Conservation (phyloP, 2,113 vertebrate species). For the Gallinago undulata region DNA sequence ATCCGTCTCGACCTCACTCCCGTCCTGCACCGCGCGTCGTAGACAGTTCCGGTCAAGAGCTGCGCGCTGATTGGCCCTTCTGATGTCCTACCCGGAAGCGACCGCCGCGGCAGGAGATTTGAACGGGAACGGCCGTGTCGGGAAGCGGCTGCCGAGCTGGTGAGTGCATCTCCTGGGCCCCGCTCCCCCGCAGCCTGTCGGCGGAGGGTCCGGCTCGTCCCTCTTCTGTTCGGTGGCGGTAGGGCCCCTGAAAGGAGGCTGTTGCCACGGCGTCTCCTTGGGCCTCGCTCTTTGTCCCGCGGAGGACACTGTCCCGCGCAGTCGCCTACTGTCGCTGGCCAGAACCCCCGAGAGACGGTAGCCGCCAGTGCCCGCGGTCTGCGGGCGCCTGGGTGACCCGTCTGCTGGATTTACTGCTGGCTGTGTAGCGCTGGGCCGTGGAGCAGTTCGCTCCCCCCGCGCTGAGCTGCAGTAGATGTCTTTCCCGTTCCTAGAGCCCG, state of each 20-base stretch:
- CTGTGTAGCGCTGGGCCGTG: background rate
- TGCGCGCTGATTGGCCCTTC: background rate
- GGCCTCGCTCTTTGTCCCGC: background rate
- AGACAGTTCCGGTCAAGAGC: background rate
- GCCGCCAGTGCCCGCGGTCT: background rate
- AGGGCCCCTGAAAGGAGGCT: background rate
- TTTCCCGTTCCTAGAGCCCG: background rate
- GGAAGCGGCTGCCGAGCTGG: background rate
- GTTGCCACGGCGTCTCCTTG: background rate
- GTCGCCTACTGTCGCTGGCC: background rate
- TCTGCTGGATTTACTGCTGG: background rate
- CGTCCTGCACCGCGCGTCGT: background rate
- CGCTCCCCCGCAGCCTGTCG: background rate
- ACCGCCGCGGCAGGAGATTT: background rate
- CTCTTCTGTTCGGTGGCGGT: background rate
- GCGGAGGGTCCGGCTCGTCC: background rate
- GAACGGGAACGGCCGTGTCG: background rate
- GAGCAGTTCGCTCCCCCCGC: background rate
- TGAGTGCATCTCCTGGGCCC: background rate
- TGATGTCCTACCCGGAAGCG: background rate
- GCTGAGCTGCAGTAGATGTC: background rate
- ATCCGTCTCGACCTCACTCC: background rate
- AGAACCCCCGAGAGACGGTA: background rate
- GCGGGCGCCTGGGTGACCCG: background rate
- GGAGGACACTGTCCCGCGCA: background rate